These are phyloP conservation scores for Pristionchus mayeri DNA, from an alignment of 2,888 invertebrate species.

Conservation along the genomic window DNA sequence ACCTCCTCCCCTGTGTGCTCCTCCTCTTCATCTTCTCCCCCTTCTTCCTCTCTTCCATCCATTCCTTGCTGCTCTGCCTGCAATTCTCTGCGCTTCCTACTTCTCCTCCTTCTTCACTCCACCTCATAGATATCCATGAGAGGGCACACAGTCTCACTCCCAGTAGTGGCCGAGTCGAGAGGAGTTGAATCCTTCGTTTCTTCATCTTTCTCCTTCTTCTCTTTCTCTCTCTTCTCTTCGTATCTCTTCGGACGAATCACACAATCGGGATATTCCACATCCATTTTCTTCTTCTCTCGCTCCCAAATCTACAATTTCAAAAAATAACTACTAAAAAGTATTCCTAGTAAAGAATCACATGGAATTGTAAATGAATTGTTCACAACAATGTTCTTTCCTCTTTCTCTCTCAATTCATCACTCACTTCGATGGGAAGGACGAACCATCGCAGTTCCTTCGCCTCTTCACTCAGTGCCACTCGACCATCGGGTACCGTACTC, in stretches of 20 bases:
- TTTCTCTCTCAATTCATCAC: not conserved
- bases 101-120: not conserved
- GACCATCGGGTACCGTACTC: constrained; percentile 85
- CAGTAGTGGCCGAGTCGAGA: not conserved
- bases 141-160: constrained; percentile 1
- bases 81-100: not conserved
- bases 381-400: not conserved
- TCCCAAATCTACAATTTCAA: constrained; percentile 40
- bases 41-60: constrained; percentile 47
- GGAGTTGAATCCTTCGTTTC: not conserved
- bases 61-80: constrained; percentile 50
- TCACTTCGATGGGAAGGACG: constrained; percentile 87
- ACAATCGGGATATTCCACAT: constrained; percentile 46
- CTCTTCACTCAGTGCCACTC: constrained; percentile 83
- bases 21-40: constrained; percentile 33
- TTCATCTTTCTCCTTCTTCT: constrained; percentile 39
- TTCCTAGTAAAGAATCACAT: not conserved
- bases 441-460: constrained; percentile 88
- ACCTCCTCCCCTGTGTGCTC: constrained; percentile 48
- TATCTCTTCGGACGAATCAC: constrained; percentile 23
- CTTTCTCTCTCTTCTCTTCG: not conserved
- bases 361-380: no score
- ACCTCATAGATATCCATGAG: constrained; percentile 44
- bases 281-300: constrained; percentile 50
- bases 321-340: not conserved